Percentiles rank a stretch among this genome's conserved stretches.
Evolutionary conservation across 2,113 vertebrate species (phyloP).

Genomic region (Cheilinus undulatus): DNA sequence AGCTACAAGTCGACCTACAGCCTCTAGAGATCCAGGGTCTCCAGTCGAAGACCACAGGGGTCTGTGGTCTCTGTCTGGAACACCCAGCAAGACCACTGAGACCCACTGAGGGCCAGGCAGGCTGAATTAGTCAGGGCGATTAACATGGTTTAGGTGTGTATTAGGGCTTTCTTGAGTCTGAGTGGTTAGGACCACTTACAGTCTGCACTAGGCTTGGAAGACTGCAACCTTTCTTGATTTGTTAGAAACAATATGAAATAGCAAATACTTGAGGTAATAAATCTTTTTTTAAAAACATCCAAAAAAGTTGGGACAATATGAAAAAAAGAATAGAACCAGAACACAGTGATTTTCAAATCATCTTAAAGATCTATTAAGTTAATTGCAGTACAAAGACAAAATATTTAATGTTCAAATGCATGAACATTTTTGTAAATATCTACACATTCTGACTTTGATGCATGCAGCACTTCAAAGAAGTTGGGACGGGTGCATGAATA

Average conservation of each 20-base stretch:
- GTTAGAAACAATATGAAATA: background rate
- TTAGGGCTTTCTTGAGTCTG: slow-evolving; percentile 70
- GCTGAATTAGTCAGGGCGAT: slow-evolving; percentile 76
- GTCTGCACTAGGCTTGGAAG: background rate
- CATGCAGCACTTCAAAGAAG: too few relatives aligned
- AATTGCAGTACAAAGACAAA: too few relatives aligned
- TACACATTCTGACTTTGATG: too few relatives aligned
- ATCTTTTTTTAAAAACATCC: too few relatives aligned
- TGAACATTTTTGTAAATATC: too few relatives aligned
- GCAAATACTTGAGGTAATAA: background rate
- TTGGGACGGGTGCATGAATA: too few relatives aligned
- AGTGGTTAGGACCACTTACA: slow-evolving; percentile 38
- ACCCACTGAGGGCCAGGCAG: slow-evolving; percentile 61
- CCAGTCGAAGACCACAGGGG: slow-evolving; percentile 69
- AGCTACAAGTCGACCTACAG: slow-evolving; percentile 62
- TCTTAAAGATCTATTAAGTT: too few relatives aligned
- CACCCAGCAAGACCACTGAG: slow-evolving; percentile 70
- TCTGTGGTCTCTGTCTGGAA: slow-evolving; percentile 76
- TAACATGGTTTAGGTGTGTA: slow-evolving; percentile 71
- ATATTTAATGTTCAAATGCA: too few relatives aligned
- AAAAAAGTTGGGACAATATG: too few relatives aligned
- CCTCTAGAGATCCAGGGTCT: slow-evolving; percentile 54
- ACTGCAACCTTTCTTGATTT: background rate
- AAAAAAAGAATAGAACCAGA: too few relatives aligned
- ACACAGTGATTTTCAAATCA: too few relatives aligned